These are phyloP conservation scores for Apotomis betuletana DNA, from an alignment of 2,888 invertebrate genomes.

Conservation along the genomic window DNA sequence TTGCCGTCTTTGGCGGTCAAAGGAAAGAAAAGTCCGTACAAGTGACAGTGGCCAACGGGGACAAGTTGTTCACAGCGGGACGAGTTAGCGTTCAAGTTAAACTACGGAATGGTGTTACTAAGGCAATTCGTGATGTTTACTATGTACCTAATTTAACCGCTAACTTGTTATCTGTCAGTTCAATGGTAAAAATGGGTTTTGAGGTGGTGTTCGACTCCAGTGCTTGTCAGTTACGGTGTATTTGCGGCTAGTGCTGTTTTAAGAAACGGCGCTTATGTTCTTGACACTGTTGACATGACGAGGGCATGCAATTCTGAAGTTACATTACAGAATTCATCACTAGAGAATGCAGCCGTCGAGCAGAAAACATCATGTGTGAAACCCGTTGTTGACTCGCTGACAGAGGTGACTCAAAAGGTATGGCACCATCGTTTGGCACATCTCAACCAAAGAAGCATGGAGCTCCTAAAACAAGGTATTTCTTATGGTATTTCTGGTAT, in stretches of 20 bases:
- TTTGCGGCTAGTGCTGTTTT: background rate
- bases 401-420: background rate
- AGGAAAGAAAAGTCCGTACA: background rate
- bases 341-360: background rate
- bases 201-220: background rate
- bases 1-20: background rate
- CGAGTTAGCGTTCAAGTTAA: no score
- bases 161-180: background rate
- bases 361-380: no score
- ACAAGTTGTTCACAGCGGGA: no score
- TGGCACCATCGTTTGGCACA: no score
- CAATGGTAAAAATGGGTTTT: background rate
- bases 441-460: slow-evolving; percentile 5
- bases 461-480: background rate
- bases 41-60: background rate
- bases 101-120: no score
- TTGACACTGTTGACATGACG: background rate
- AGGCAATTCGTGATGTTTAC: no score
- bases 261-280: background rate
- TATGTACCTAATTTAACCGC: background rate
- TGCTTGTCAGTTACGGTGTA: background rate
- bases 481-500: no score
- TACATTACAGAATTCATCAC: background rate
- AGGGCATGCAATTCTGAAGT: background rate
- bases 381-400: no score